Conservation (phyloP, 2,113 vertebrate species). For the Toxostoma redivivum region DNA sequence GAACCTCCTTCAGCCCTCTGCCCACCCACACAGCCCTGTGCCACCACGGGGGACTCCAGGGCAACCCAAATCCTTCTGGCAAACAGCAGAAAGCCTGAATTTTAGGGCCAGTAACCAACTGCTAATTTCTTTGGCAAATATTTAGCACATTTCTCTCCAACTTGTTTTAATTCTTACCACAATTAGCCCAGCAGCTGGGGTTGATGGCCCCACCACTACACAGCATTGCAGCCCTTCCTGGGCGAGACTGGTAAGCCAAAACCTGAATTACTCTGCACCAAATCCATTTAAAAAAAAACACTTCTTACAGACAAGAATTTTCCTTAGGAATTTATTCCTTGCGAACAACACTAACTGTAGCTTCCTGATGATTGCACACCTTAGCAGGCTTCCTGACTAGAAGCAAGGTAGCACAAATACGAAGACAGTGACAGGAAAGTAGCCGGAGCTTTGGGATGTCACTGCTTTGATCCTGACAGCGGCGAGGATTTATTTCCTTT, state of each 20-base stretch:
- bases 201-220: background rate
- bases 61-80: background rate
- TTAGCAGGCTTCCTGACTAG: background rate
- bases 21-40: rapidly evolving
- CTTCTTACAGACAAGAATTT: background rate
- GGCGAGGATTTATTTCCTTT: background rate
- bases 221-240: background rate
- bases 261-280: background rate
- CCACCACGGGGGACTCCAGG: rapidly evolving
- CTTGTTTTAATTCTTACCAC: background rate
- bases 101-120: background rate
- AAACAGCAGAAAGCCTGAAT: background rate
- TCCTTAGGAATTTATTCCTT: background rate
- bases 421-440: background rate
- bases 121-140: background rate
- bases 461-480: background rate
- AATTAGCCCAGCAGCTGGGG: background rate
- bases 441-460: background rate
- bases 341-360: background rate
- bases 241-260: background rate
- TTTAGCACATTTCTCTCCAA: background rate
- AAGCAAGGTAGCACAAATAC: background rate
- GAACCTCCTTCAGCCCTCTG: background rate
- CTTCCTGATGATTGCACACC: too few species aligned
- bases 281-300: background rate